phyloP scores from a whole-genome alignment of 1,140 invertebrate species.

The Camponotus pennsylvanicus region DNA sequence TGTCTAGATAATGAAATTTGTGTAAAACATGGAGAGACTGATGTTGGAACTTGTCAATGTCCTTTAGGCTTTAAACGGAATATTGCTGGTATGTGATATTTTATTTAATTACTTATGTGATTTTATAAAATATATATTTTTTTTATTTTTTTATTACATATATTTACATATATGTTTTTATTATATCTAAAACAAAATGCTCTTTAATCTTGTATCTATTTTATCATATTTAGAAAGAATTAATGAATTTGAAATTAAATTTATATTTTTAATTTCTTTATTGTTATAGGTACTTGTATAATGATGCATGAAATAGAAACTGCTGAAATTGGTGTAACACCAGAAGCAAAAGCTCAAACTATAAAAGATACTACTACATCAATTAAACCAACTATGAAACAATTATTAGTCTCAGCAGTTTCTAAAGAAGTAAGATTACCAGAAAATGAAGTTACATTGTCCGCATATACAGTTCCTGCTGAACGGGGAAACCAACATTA shows the following conservation, averaged over 20 bases:
- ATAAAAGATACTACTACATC: conserved; percentile 79
- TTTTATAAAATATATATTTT: conserved; percentile 13
- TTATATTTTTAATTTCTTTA: conserved; percentile 57
- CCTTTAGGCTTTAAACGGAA: conserved; percentile 87
- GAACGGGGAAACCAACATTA: conserved; percentile 92
- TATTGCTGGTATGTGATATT: conserved; percentile 80
- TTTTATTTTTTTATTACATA: not conserved
- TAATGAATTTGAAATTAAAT: not conserved
- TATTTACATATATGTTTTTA: not conserved
- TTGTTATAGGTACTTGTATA: conserved; percentile 73
- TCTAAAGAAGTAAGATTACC: conserved; percentile 89
- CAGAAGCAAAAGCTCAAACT: conserved; percentile 76
- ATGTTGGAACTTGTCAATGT: conserved; percentile 91
- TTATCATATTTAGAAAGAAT: not conserved
- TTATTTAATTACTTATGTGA: not conserved
- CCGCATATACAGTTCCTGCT: conserved; percentile 93
- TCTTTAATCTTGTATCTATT: not conserved
- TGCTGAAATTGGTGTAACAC: conserved; percentile 76
- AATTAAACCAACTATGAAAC: conserved; percentile 86
- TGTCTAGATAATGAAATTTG: conserved; percentile 90
- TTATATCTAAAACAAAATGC: not conserved
- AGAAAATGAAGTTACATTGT: conserved; percentile 89
- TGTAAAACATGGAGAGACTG: conserved; percentile 86
- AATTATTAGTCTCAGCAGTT: conserved; percentile 92
- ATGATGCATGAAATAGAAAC: conserved; percentile 70